Evolutionary conservation across 2,113 vertebrate species (phyloP), one percentile per base, ranked within the genome.

Genomic region (Budorcas taxicolor): DNA sequence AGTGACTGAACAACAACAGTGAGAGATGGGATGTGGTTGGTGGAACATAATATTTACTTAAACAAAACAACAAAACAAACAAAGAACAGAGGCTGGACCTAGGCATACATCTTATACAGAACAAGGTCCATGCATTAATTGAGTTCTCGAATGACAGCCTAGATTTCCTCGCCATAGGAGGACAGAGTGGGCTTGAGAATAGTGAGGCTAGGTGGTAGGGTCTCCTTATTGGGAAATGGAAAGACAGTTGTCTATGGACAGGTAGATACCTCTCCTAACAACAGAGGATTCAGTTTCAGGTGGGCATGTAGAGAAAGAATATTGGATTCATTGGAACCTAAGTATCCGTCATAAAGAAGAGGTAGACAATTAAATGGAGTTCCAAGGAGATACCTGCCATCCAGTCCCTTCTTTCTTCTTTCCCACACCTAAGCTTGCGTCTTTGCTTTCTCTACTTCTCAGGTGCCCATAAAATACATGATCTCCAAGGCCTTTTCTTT

Each of bases 171-270:
- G n/a, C 15, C 8, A 43, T 21, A 52, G 23, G 3, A 55, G 17
- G 13, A 16, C 12, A 47, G 27, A 19, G 25, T 31, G 45, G 62
- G 5, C 11, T 45, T 52, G 7, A 50, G 16, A 43, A 84, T 9
- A 43, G 11, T 45, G 27, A 40, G 5, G 12, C 3, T n/a, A 14
- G 7, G 2, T 9, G 55, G 2, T 4, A 29, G 2, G 13, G 13
- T 53, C 50, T 53, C 3, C 0, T 64, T 78, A 31, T 58, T 36
- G 21, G 29, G 31, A 83, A 62, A 6, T 8, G 4, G 27, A 33
- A 2, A 11, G 10, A 23, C 33, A 7, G 3, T 31, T 53, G 52
- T 27, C 29, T 47, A 64, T 4, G 7, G 10, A 0, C 5, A 55
- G 23, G 33, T 3, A 31, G 16, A 7, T 13, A n/a, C 1, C 55